Conservation (phyloP, 2,888 invertebrate genomes). For the Boloria euphrosyne region DNA sequence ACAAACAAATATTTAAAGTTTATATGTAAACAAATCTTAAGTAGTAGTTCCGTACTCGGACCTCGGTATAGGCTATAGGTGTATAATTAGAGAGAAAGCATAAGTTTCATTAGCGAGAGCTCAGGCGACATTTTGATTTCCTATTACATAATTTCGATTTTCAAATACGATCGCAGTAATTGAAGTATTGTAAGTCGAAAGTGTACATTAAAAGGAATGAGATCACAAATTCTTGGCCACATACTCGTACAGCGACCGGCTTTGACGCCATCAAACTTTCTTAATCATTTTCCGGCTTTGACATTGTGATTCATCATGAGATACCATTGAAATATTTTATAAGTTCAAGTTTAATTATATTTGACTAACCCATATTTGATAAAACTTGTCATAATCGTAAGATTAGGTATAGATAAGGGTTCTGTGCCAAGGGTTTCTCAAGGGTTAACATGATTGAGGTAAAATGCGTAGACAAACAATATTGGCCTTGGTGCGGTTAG, state of each 20-base stretch:
- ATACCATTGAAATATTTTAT: constrained; percentile 2
- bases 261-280: constrained; percentile 59
- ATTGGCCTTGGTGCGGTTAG: constrained; percentile 58
- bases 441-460: constrained; percentile 38
- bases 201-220: constrained; percentile 28
- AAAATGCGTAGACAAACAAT: constrained; percentile 53
- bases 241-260: constrained; percentile 15
- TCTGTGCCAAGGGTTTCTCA: constrained; percentile 32
- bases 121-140: constrained; percentile 21
- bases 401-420: constrained; percentile 15
- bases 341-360: constrained; percentile 29
- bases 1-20: neutral
- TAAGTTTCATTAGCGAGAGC: constrained; percentile 23
- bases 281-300: constrained; percentile 47
- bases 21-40: neutral
- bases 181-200: constrained; percentile 16
- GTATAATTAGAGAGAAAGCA: constrained; percentile 36
- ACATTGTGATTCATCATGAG: constrained; percentile 9
- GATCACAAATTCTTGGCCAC: constrained; percentile 29
- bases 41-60: neutral
- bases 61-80: too few relatives aligned
- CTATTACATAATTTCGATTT: constrained; percentile 25
- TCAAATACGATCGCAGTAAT: constrained; percentile 18
- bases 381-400: constrained; percentile 12
- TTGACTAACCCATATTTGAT: constrained; percentile 26